Conservation (phyloP, 2,113 vertebrate species). For the Herpetotheres cachinnans region DNA sequence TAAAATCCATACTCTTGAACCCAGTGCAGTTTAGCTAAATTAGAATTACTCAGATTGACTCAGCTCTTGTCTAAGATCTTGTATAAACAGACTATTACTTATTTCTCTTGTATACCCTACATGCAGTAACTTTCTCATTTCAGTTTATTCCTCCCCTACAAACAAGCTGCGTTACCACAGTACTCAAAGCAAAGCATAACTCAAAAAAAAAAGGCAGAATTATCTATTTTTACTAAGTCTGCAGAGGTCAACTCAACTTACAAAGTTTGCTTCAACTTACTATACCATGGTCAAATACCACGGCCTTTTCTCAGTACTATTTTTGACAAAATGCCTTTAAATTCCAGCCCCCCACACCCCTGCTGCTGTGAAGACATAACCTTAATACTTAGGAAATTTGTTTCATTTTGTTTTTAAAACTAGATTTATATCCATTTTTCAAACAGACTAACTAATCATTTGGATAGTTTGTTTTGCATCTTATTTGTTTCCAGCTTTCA, state of each 20-base stretch:
- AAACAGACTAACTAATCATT: neutral
- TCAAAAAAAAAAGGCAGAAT: neutral
- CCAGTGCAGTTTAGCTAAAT: neutral
- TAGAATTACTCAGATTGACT: neutral
- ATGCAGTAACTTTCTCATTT: neutral
- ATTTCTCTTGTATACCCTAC: neutral
- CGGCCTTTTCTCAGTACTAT: neutral
- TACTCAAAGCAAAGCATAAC: neutral
- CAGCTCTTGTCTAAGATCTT: neutral
- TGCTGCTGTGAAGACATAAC: neutral
- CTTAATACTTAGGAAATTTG: neutral
- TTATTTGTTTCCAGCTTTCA: neutral
- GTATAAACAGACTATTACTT: neutral
- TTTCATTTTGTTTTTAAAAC: neutral
- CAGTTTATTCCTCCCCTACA: neutral
- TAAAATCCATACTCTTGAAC: neutral
- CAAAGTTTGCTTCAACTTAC: neutral
- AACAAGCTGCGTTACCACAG: neutral
- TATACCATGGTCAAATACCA: neutral
- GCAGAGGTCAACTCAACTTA: neutral
- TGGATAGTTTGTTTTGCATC: neutral
- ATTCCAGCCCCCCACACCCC: rapidly evolving
- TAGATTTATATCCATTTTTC: neutral
- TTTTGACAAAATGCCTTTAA: neutral
- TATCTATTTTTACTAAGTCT: neutral